Percentiles rank a stretch among this genome's conserved stretches.
Conservation (phyloP, 2,113 vertebrate species). For the Apodemus speciosus region DNA sequence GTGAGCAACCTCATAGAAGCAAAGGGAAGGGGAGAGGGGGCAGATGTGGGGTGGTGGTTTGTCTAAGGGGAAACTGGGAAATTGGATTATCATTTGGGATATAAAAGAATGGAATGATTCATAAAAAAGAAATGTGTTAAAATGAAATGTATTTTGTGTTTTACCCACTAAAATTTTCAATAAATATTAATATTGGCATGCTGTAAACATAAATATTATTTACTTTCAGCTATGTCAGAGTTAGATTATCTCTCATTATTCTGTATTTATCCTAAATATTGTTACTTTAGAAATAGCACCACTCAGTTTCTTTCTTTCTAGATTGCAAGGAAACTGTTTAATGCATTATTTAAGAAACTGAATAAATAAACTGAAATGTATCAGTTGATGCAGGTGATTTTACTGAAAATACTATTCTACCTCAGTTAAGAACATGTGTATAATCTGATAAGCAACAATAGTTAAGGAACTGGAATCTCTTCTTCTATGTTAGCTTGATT, state of each 20-base stretch:
- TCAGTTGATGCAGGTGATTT: neutral
- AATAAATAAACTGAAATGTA: neutral
- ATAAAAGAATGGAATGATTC: too few relatives aligned
- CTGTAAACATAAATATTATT: slow-evolving; percentile 22
- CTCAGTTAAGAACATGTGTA: neutral
- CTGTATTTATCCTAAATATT: neutral
- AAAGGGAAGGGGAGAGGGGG: too few relatives aligned
- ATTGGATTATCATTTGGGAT: too few relatives aligned
- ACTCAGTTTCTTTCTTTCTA: neutral
- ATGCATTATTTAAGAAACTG: neutral
- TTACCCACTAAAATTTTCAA: slow-evolving; percentile 46
- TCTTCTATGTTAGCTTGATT: neutral
- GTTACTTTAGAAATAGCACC: slow-evolving; percentile 56
- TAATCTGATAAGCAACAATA: neutral
- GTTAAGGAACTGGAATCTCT: neutral
- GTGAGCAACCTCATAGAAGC: too few relatives aligned
- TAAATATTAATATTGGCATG: neutral
- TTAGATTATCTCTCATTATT: neutral
- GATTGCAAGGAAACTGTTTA: neutral
- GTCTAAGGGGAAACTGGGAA: too few relatives aligned
- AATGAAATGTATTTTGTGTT: slow-evolving; percentile 33
- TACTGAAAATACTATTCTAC: neutral
- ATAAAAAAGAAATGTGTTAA: neutral
- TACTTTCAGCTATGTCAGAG: slow-evolving; percentile 19
- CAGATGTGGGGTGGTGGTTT: too few relatives aligned